Evolutionary conservation across 2,888 invertebrate species (phyloP), one percentile per base, ranked within the genome.

Genomic region (Magallana nippona): DNA sequence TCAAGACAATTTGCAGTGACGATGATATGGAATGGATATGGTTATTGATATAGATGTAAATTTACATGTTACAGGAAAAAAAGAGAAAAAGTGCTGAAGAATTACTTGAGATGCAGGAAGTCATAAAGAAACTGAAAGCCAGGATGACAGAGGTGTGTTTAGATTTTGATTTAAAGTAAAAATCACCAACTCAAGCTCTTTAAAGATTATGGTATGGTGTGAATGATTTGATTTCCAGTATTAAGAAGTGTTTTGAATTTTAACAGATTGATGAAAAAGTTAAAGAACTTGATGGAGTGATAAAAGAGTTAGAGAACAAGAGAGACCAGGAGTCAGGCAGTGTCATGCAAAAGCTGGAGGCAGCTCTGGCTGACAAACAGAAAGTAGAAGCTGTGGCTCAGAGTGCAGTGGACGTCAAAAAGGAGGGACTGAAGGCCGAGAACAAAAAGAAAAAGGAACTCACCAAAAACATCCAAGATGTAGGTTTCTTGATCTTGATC

Each of bases 261-360:
- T 84, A 71, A n/a, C 86, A 94, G 79, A 96, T 96, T 63, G 94
- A 94, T 55, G 94, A 94, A 22, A 96, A 96, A 77, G 86, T 91
- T 5, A 89, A 89, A 78, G 91, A 92, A 44, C 94, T 97, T 77
- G 96, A 96, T 15, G 93, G 95, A 79, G 94, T 96, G 83, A 95
- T 97, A 0, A 94, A 94, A 19, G 95, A 96, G 82, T 95, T 97
- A 79, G 96, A 96, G 86, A 95, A 95, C 85, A 95, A 95, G 91
- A 95, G 96, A 85, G 96, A 97, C 93, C 95, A 95, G 96, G 96
- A 96, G 91, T 95, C 95, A 87, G 96, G 96, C 78, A 96, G 95
- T 32, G 95, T 95, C 58, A 95, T 98, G 17, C 95, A 95, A 83
- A 93, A 95, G 78, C 91, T 97, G 5, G 97, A 98, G 91, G 93